Evolutionary conservation across 2,797 vertebrate species (phyloP).

Genomic region (Podarcis lilfordi): DNA sequence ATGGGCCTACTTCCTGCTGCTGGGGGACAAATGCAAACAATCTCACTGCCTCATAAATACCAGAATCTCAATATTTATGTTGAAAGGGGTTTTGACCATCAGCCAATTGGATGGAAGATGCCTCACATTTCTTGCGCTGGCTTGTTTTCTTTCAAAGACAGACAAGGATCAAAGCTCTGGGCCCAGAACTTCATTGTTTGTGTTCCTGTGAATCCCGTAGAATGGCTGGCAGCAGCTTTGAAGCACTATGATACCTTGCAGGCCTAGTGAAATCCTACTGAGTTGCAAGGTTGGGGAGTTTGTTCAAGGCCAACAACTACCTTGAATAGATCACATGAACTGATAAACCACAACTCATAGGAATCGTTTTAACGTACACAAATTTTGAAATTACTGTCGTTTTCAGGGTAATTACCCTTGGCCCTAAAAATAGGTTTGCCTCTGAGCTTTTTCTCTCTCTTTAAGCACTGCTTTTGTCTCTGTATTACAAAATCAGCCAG

Average conservation of each 20-base stretch:
- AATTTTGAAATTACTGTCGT: background rate
- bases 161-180: constrained; percentile 55
- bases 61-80: constrained; percentile 72
- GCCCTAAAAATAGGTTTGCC: background rate
- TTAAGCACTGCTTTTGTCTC: background rate
- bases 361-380: background rate
- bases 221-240: constrained; percentile 50
- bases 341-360: background rate
- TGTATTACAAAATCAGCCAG: background rate
- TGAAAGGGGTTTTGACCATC: constrained; percentile 70
- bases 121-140: constrained; percentile 56
- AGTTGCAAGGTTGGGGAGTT: no score
- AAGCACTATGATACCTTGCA: constrained; percentile 23
- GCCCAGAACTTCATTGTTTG: constrained; percentile 18
- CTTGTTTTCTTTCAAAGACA: constrained; percentile 61
- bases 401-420: background rate
- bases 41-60: constrained; percentile 63
- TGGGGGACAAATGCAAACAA: constrained; percentile 62
- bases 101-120: constrained; percentile 65
- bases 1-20: constrained; percentile 70
- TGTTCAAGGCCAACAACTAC: background rate
- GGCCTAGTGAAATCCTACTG: background rate
- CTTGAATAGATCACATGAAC: background rate
- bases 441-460: background rate
- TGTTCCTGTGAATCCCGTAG: constrained; percentile 31